Evolutionary conservation across 2,888 invertebrate species (phyloP).

Genomic region (Alentia gelatinosa): DNA sequence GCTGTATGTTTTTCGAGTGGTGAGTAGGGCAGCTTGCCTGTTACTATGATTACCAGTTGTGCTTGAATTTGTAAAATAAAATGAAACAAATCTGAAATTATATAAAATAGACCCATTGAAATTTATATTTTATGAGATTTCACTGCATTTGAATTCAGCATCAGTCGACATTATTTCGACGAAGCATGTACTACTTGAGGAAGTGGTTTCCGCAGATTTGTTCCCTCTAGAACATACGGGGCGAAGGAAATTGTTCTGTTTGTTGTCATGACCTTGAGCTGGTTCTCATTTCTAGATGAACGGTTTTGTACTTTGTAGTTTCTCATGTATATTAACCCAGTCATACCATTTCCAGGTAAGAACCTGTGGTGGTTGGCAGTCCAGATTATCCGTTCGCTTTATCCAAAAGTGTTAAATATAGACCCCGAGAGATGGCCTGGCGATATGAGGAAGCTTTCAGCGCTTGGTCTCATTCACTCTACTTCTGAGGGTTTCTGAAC

Average conservation of each 20-base stretch:
- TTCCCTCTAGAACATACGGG: background rate
- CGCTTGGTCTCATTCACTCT: too few species aligned
- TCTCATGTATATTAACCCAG: too few species aligned
- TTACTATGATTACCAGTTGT: conserved; percentile 23
- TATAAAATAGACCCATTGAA: background rate
- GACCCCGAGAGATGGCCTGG: too few species aligned
- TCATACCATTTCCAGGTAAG: too few species aligned
- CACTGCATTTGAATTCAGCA: background rate
- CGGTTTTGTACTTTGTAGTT: too few species aligned
- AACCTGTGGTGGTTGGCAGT: too few species aligned
- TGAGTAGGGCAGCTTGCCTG: background rate
- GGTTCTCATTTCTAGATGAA: conserved; percentile 27
- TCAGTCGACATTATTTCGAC: background rate
- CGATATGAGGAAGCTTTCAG: too few species aligned
- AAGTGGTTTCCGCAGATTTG: background rate
- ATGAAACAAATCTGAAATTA: background rate
- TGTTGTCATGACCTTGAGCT: conserved; percentile 21
- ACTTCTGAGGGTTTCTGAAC: too few species aligned
- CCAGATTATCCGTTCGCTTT: too few species aligned
- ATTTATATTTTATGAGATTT: background rate
- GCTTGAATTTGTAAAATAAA: conserved; percentile 4
- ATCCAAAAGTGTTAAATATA: too few species aligned
- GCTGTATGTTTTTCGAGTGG: background rate
- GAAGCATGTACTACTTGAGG: background rate
- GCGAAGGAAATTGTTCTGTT: background rate